A percentile compares a stretch with the other conserved stretches of the same genome.
Evolutionary conservation across 1,140 invertebrate genomes (phyloP).

Genomic region (Magallana angulata): DNA sequence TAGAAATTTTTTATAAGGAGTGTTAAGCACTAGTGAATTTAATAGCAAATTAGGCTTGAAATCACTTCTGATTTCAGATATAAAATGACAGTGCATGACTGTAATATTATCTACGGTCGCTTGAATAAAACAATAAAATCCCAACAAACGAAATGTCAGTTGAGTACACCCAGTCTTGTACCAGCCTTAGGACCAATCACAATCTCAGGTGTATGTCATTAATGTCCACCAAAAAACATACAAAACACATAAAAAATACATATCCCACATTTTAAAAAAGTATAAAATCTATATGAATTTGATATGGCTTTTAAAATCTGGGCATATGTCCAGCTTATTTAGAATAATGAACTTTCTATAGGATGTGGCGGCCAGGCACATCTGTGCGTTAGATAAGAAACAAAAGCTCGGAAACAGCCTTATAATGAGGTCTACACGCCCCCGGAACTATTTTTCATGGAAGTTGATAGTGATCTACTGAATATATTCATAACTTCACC

Average conservation of each 20-base stretch:
- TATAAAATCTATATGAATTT: neutral
- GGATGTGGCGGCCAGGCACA: neutral
- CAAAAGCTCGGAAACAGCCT: neutral
- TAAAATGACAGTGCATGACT: slow-evolving; percentile 25
- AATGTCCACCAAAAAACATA: neutral
- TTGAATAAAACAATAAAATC: neutral
- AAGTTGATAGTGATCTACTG: neutral
- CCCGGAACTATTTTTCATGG: neutral
- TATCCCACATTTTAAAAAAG: neutral
- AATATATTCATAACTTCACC: slow-evolving; percentile 31
- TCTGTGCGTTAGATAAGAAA: neutral
- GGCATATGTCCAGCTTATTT: neutral
- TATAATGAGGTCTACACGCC: neutral
- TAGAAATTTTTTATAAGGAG: neutral
- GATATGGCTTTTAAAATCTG: neutral
- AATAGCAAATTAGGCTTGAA: neutral
- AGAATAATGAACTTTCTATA: slow-evolving; percentile 21
- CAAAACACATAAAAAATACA: neutral
- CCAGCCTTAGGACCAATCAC: neutral
- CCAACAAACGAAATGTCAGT: neutral
- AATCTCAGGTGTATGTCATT: neutral
- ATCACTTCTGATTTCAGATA: slow-evolving; percentile 7
- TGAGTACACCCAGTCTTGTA: neutral
- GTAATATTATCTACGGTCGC: slow-evolving; percentile 7
- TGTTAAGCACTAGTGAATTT: neutral